Conservation (phyloP, 2,797 vertebrate species). For the Nothura maculosa region DNA sequence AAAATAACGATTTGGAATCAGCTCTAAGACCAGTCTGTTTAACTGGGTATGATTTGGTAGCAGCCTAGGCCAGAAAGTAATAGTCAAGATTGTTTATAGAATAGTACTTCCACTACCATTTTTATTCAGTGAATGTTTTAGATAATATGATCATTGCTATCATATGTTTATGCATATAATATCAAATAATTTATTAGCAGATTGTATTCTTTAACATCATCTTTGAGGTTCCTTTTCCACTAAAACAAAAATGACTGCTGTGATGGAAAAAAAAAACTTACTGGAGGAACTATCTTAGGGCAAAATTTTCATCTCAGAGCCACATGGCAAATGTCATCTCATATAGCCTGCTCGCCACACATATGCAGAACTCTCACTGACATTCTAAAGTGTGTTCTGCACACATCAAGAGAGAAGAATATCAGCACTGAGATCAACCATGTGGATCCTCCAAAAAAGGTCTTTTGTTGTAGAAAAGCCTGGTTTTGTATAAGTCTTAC, state of each 20-base stretch:
- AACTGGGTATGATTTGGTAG: not conserved
- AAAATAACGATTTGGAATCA: not conserved
- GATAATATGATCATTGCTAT: not conserved
- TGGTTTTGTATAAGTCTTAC: not conserved
- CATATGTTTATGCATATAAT: not conserved
- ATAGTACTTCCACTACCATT: not conserved
- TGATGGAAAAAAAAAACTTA: not conserved
- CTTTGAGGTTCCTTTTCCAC: not conserved
- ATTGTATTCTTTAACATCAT: not conserved
- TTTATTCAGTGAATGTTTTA: not conserved
- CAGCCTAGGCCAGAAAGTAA: not conserved
- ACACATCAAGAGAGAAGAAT: not conserved
- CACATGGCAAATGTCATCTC: constrained; percentile 6
- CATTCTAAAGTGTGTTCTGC: not conserved
- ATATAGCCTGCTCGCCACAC: not conserved
- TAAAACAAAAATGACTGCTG: not conserved
- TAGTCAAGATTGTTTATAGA: not conserved
- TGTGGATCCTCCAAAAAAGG: not conserved
- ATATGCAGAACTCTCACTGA: not conserved
- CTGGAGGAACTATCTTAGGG: not conserved
- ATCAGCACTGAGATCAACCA: not conserved
- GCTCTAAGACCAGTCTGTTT: not conserved
- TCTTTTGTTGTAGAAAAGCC: not conserved
- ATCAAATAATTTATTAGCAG: not conserved
- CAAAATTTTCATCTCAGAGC: constrained; percentile 19